These are phyloP conservation scores for Gari tellinella DNA, from an alignment of 2,888 invertebrate species.

Conservation along the genomic window DNA sequence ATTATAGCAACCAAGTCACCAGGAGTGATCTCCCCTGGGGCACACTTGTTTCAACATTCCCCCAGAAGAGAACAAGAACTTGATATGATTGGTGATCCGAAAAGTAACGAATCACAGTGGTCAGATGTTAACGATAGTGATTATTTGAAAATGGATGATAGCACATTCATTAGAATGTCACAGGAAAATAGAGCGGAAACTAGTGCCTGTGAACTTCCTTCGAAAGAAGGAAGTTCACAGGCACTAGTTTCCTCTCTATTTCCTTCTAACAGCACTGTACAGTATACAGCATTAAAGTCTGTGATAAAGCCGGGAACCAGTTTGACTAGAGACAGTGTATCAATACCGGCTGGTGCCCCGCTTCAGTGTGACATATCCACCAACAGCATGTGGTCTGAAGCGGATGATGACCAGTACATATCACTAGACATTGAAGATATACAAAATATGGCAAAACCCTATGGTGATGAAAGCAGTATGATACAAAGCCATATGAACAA, in stretches of 20 bases:
- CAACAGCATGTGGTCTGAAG: slow-evolving; percentile 61
- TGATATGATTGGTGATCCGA: slow-evolving; percentile 26
- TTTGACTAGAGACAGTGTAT: too few species aligned
- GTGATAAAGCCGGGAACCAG: too few species aligned
- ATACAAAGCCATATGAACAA: too few species aligned
- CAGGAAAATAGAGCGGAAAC: too few species aligned
- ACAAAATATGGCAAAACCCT: slow-evolving; percentile 27
- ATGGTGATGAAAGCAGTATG: not conserved
- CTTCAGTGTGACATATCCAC: slow-evolving; percentile 9
- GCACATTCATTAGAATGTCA: not conserved
- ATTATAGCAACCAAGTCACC: too few species aligned
- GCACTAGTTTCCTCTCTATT: too few species aligned
- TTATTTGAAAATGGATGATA: slow-evolving; percentile 38
- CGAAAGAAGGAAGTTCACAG: too few species aligned
- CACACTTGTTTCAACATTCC: not conserved
- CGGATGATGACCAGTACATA: slow-evolving; percentile 55
- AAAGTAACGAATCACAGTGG: slow-evolving; percentile 56
- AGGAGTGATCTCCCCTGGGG: too few species aligned
- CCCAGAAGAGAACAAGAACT: too few species aligned
- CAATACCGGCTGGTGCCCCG: not conserved
- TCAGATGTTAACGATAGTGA: slow-evolving; percentile 61
- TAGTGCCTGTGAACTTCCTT: too few species aligned
- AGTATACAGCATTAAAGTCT: too few species aligned
- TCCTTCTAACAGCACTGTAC: too few species aligned
- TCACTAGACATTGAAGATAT: slow-evolving; percentile 47